A percentile compares a stretch with the other conserved stretches of the same genome.
Evolutionary conservation across 2,797 vertebrate species (phyloP).

Genomic region (Mallotus villosus): DNA sequence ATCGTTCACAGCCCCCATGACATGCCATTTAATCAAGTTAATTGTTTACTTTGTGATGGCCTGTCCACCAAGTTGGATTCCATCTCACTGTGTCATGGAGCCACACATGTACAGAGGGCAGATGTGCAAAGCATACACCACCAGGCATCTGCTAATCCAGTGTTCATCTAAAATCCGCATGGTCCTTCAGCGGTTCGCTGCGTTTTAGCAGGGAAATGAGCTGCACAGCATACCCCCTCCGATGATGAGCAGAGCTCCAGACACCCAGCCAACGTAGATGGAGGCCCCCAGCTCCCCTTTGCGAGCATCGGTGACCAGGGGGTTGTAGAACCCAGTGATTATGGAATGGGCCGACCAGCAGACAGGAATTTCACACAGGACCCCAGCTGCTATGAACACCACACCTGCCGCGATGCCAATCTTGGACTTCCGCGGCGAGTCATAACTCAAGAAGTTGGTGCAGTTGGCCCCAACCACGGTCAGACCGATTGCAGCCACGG

Average conservation of each 20-base stretch:
- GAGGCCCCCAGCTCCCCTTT: slow-evolving; percentile 75
- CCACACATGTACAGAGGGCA: not conserved
- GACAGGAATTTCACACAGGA: slow-evolving; percentile 69
- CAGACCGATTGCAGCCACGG: slow-evolving; percentile 67
- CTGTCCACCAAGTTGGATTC: not conserved
- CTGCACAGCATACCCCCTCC: slow-evolving; percentile 71
- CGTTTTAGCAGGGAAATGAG: slow-evolving; percentile 63
- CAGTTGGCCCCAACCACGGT: slow-evolving; percentile 66
- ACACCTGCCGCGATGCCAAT: slow-evolving; percentile 64
- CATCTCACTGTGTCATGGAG: not conserved
- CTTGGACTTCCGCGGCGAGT: slow-evolving; percentile 57
- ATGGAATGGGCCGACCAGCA: slow-evolving; percentile 72
- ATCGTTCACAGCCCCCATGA: not conserved
- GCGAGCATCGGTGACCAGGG: slow-evolving; percentile 36
- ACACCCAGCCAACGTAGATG: slow-evolving; percentile 75
- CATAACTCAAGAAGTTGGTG: slow-evolving; percentile 66
- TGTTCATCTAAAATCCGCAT: not conserved
- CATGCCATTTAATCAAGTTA: not conserved
- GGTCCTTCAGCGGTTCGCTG: not conserved
- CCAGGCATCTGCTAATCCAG: not conserved
- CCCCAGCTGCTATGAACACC: slow-evolving; percentile 69
- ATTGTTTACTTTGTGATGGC: not conserved
- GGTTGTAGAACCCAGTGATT: slow-evolving; percentile 73
- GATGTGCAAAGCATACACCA: not conserved
- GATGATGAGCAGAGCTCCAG: slow-evolving; percentile 70